Conservation (phyloP, 1,140 invertebrate genomes). For the Drosophila albomicans region DNA sequence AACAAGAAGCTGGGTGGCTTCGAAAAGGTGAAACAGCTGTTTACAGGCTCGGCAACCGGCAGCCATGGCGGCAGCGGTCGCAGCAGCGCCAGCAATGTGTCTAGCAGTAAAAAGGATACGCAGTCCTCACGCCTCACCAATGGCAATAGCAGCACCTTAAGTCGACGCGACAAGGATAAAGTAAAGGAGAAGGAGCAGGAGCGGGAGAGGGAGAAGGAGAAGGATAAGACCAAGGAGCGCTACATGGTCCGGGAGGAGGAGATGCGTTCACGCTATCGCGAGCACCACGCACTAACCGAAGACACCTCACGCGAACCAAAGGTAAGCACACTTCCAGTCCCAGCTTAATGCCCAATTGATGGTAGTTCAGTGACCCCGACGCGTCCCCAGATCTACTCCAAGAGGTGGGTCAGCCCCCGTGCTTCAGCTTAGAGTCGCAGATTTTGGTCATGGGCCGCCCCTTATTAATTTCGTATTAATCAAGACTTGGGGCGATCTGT, state of each 20-base stretch:
- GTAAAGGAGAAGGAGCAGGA: conserved; percentile 23
- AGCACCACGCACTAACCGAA: conserved; percentile 64
- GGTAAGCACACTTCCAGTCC: conserved; percentile 54
- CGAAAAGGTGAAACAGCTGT: conserved; percentile 87
- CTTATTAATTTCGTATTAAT: conserved; percentile 82
- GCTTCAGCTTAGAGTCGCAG: conserved; percentile 12
- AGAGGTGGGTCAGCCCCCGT: conserved; percentile 1
- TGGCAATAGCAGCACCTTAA: conserved; percentile 68
- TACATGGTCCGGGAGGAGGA: conserved; percentile 83
- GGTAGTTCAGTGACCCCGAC: conserved; percentile 59
- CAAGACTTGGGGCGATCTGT: conserved; percentile 55
- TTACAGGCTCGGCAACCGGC: conserved; percentile 65
- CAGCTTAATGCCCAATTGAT: conserved; percentile 72
- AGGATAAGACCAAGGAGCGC: conserved; percentile 54
- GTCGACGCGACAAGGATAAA: conserved; percentile 71
- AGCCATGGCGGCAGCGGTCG: conserved; percentile 65
- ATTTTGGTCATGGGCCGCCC: conserved; percentile 65
- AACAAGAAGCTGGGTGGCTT: conserved; percentile 87
- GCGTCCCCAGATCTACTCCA: neutral
- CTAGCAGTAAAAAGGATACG: conserved; percentile 67
- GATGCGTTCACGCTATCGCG: conserved; percentile 81
- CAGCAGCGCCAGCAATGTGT: conserved; percentile 68
- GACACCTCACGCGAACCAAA: conserved; percentile 82
- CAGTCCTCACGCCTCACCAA: conserved; percentile 47
- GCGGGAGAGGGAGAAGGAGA: conserved; percentile 26